These are phyloP conservation scores for Petrolisthes manimaculis DNA, from an alignment of 2,888 invertebrate genomes.

Conservation along the genomic window DNA sequence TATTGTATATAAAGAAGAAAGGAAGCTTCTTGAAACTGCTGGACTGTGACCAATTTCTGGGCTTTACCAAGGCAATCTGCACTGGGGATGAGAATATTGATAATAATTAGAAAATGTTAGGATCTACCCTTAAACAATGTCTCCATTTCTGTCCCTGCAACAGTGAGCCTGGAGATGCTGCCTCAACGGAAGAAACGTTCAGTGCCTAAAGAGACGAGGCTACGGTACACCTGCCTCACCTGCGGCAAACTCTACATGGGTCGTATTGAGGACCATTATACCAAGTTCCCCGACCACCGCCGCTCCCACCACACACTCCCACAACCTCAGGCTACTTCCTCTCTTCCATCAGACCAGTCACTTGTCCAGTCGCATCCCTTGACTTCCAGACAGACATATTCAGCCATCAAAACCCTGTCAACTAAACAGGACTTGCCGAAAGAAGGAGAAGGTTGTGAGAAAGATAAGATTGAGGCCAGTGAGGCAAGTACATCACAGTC, in stretches of 20 bases:
- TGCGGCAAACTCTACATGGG: slow-evolving; percentile 63
- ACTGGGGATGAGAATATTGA: no score
- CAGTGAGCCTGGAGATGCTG: slow-evolving; percentile 22
- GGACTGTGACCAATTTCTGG: no score
- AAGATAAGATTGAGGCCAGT: slow-evolving; percentile 47
- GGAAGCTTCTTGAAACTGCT: no score
- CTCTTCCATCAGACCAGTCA: no score
- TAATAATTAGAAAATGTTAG: no score
- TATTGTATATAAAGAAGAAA: no score
- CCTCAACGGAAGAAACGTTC: slow-evolving; percentile 43
- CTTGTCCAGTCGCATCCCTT: neutral
- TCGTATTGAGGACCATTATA: slow-evolving; percentile 43
- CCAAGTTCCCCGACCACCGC: slow-evolving; percentile 52
- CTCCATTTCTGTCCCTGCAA: no score
- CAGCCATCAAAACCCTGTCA: slow-evolving; percentile 46
- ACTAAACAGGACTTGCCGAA: neutral
- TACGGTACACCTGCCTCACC: slow-evolving; percentile 58
- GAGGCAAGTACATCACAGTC: no score
- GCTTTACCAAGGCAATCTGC: no score
- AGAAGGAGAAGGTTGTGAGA: slow-evolving; percentile 12
- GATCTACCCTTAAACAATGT: no score
- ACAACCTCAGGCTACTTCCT: neutral
- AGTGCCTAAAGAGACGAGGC: slow-evolving; percentile 31
- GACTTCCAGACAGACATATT: slow-evolving; percentile 43
- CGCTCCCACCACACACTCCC: slow-evolving; percentile 11